Percentiles rank a stretch among this genome's conserved stretches.
These are phyloP conservation scores for Numenius phaeopus DNA, from an alignment of 2,797 vertebrate genomes.

Conservation along the genomic window DNA sequence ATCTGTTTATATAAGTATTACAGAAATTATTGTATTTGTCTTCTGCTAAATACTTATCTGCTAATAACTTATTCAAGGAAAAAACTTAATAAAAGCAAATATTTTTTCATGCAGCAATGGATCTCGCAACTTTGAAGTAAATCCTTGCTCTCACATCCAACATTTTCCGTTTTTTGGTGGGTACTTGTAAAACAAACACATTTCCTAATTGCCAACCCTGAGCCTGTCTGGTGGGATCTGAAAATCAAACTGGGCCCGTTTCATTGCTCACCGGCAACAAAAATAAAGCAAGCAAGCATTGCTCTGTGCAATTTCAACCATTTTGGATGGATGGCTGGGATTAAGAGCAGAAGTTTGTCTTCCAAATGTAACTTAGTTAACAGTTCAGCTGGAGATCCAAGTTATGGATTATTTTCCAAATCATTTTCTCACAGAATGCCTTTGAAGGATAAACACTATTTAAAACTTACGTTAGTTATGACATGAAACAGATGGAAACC, in stretches of 20 bases:
- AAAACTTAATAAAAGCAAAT: neutral
- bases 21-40: neutral
- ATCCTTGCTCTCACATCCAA: neutral
- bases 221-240: rapidly evolving
- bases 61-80: neutral
- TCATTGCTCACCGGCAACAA: neutral
- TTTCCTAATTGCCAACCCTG: neutral
- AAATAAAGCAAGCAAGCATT: neutral
- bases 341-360: neutral
- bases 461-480: neutral
- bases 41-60: neutral
- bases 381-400: neutral
- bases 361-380: neutral
- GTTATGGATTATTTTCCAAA: neutral
- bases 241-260: neutral
- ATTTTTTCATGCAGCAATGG: neutral
- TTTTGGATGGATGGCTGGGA: neutral
- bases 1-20: no score
- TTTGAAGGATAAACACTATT: neutral
- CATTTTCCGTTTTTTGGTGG: neutral
- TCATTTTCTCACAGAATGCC: neutral
- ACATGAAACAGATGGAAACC: neutral
- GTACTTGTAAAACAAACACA: neutral
- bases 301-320: neutral
- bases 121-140: neutral